Evolutionary conservation across 2,113 vertebrate species (phyloP).

Genomic region (Phycodurus eques): DNA sequence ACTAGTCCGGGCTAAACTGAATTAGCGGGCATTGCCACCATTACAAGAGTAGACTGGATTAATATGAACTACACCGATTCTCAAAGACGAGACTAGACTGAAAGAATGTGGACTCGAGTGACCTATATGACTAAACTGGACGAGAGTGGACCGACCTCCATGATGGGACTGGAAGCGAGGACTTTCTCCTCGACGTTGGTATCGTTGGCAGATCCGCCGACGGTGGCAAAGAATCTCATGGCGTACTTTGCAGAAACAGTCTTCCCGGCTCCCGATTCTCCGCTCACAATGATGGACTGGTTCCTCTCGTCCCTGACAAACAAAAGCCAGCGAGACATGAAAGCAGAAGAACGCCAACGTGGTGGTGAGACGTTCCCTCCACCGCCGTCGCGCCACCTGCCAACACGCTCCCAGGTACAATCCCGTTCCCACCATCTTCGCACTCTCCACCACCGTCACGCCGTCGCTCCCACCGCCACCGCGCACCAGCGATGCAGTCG

Average conservation of each 20-base stretch:
- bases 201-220: slow-evolving; percentile 84
- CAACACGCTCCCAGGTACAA: too few species aligned
- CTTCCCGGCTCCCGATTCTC: slow-evolving; percentile 94
- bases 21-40: background rate
- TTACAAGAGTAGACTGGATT: background rate
- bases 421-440: too few species aligned
- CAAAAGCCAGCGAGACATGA: background rate
- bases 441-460: background rate
- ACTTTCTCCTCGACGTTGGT: slow-evolving; percentile 92
- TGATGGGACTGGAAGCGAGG: slow-evolving; percentile 89
- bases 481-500: too few species aligned
- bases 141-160: slow-evolving; percentile 79
- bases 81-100: background rate
- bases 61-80: background rate
- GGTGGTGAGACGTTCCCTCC: background rate
- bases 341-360: too few species aligned
- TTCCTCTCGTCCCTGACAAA: slow-evolving; percentile 88
- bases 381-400: too few species aligned
- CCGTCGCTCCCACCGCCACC: too few species aligned
- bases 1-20: background rate
- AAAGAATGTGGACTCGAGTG: background rate
- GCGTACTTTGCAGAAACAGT: slow-evolving; percentile 94
- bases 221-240: slow-evolving; percentile 91
- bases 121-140: slow-evolving; percentile 84
- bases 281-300: slow-evolving; percentile 96